Conservation (phyloP, 2,888 invertebrate genomes). For the Dastarcus helophoroides region DNA sequence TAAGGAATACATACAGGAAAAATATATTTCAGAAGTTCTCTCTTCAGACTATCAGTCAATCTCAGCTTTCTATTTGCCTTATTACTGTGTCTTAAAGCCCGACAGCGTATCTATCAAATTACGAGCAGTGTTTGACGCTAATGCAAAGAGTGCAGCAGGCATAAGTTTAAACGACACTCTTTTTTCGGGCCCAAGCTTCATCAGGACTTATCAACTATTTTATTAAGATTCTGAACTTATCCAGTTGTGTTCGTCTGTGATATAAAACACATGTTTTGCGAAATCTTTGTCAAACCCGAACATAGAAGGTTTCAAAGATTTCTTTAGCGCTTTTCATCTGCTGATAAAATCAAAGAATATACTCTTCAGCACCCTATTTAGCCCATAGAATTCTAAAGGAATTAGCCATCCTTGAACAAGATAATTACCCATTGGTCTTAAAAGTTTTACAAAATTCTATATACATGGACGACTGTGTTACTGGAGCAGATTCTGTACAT, state of each 20-base stretch:
- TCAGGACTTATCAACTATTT: conserved; percentile 7
- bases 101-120: conserved; percentile 6
- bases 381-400: conserved; percentile 12
- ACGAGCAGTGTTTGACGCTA: conserved; percentile 10
- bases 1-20: too few species aligned
- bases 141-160: conserved; percentile 1
- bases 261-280: conserved; percentile 14
- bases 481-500: conserved; percentile 9
- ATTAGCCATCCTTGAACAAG: conserved; percentile 13
- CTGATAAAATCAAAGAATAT: conserved; percentile 11
- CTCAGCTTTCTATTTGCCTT: conserved; percentile 12
- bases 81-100: conserved; percentile 9
- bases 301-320: conserved; percentile 15
- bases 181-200: conserved; percentile 11
- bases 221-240: conserved; percentile 9
- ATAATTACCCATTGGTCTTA: conserved; percentile 12
- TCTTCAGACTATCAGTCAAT: too few species aligned
- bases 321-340: conserved; percentile 12
- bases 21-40: too few species aligned
- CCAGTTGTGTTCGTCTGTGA: conserved; percentile 10
- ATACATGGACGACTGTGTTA: conserved; percentile 18
- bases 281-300: conserved; percentile 11
- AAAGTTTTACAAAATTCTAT: conserved; percentile 13
- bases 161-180: conserved; percentile 10
- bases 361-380: conserved; percentile 13